Conservation (phyloP, 1,140 invertebrate genomes). For the Caerostris extrusa region DNA sequence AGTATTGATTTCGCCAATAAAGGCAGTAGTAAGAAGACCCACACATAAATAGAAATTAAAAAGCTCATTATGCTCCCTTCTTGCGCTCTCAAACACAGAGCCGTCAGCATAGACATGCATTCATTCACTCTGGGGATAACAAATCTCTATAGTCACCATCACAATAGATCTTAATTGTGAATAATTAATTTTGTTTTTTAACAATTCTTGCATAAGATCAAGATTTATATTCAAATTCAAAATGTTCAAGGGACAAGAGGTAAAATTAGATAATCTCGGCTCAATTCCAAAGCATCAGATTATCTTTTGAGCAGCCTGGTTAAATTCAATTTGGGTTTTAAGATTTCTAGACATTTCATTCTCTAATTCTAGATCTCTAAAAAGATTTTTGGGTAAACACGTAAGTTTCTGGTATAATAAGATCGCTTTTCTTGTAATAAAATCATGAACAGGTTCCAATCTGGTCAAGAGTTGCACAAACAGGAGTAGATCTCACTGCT, state of each 20-base stretch:
- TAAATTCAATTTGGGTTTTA: too few species aligned
- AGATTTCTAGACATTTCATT: too few species aligned
- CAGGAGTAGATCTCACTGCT: not conserved
- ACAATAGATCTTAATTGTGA: not conserved
- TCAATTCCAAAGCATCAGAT: too few species aligned
- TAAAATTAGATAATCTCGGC: too few species aligned
- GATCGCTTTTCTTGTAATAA: constrained; percentile 32
- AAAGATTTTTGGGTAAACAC: not conserved
- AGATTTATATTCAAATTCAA: too few species aligned
- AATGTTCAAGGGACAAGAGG: not conserved
- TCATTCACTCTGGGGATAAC: not conserved
- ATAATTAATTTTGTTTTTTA: too few species aligned
- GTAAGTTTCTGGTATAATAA: not conserved
- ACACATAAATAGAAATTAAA: not conserved
- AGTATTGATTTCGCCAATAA: not conserved
- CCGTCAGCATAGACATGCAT: not conserved
- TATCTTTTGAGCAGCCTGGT: too few species aligned
- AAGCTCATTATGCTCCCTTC: too few species aligned
- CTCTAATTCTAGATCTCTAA: not conserved
- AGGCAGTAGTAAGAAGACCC: not conserved
- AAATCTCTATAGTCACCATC: not conserved
- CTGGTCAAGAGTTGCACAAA: not conserved
- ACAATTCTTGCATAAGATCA: too few species aligned
- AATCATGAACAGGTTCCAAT: not conserved
- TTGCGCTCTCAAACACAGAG: too few species aligned